phyloP scores from a whole-genome alignment of 2,113 vertebrate genomes.

The Hemiscyllium ocellatum region DNA sequence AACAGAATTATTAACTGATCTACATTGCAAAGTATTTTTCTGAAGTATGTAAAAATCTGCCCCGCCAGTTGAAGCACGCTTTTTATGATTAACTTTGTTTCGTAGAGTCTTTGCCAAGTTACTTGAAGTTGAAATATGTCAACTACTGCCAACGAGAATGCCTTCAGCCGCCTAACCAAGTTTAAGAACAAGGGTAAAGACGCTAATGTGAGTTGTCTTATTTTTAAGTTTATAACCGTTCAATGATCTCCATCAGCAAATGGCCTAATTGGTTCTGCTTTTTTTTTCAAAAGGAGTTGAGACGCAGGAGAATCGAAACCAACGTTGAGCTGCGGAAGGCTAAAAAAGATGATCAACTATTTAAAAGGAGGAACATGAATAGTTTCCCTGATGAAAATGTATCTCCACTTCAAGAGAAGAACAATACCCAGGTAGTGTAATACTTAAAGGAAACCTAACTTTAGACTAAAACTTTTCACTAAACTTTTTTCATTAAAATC shows the following conservation, averaged over 20 bases:
- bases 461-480: neutral
- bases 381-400: constrained; percentile 73
- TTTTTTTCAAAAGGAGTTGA: constrained; percentile 64
- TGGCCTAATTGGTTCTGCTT: neutral
- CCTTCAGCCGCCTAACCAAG: constrained; percentile 63
- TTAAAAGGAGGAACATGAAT: constrained; percentile 80
- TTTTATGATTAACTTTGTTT: neutral
- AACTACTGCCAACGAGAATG: constrained; percentile 59
- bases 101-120: neutral
- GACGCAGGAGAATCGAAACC: constrained; percentile 75
- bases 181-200: constrained; percentile 95
- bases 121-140: constrained; percentile 62
- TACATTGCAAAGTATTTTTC: neutral
- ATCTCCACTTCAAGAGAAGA: constrained; percentile 87
- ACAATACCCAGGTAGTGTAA: constrained; percentile 64
- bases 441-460: neutral
- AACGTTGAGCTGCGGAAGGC: constrained; percentile 84
- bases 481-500: neutral
- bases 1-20: no score
- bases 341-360: constrained; percentile 85
- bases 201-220: constrained; percentile 54
- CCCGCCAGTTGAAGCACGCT: neutral
- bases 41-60: neutral
- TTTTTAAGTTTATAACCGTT: neutral
- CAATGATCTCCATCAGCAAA: neutral